phyloP scores from a whole-genome alignment of 2,113 vertebrate species.

The Leuciscus idus region DNA sequence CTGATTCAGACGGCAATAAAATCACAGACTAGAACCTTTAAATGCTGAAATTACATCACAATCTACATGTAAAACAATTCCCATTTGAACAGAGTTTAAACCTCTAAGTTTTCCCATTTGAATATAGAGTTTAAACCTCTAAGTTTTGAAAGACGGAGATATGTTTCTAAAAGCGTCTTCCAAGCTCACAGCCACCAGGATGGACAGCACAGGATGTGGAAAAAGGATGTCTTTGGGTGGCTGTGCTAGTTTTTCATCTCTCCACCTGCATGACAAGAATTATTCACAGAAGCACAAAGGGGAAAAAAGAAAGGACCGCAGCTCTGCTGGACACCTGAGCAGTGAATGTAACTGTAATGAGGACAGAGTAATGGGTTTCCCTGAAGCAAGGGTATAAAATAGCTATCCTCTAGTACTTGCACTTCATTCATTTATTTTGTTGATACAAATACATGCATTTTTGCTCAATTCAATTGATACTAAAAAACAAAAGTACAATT shows the following conservation, averaged over 20 bases:
- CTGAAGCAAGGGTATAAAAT: not conserved
- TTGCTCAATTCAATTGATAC: not conserved
- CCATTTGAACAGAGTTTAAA: not conserved
- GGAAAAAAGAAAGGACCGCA: not conserved
- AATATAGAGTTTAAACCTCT: not conserved
- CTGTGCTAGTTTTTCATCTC: slow-evolving; percentile 6
- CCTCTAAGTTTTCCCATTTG: not conserved
- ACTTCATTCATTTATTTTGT: not conserved
- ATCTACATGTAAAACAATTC: not conserved
- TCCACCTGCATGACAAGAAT: not conserved
- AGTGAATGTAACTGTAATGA: slow-evolving; percentile 25
- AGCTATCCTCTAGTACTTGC: not conserved
- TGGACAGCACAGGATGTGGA: not conserved
- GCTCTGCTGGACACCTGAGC: slow-evolving; percentile 14
- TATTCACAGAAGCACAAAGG: not conserved
- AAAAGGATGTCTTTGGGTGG: not conserved
- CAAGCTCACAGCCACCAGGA: not conserved
- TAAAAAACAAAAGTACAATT: not conserved
- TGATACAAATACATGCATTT: not conserved
- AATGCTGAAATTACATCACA: not conserved
- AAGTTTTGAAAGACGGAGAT: not conserved
- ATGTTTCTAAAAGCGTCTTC: not conserved
- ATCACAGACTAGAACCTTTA: not conserved
- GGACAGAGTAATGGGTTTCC: not conserved
- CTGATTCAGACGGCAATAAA: not conserved